Evolutionary conservation across 1,140 invertebrate species (phyloP).

Genomic region (Polypedilum vanderplanki): DNA sequence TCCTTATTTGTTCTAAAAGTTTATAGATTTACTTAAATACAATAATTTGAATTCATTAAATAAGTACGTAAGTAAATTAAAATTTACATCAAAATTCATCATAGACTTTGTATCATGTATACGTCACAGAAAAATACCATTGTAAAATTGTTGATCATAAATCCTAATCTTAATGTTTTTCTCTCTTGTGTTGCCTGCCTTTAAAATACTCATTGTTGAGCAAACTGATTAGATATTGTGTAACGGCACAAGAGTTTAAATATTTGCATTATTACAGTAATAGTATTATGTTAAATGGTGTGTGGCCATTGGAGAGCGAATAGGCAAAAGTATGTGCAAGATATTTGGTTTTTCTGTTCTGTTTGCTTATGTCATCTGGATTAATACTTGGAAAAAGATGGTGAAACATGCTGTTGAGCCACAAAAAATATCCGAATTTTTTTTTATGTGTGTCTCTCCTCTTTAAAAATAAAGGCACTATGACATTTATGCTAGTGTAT

Average conservation of each 20-base stretch:
- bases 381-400: not conserved
- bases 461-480: too few species aligned
- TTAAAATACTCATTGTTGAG: not conserved
- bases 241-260: not conserved
- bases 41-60: too few species aligned
- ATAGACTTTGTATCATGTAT: too few species aligned
- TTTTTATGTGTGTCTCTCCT: too few species aligned
- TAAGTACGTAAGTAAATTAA: too few species aligned
- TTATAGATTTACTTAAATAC: too few species aligned
- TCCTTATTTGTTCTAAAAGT: too few species aligned
- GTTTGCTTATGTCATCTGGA: not conserved
- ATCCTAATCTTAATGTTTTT: not conserved
- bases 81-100: too few species aligned
- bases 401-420: not conserved
- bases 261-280: constrained; percentile 12
- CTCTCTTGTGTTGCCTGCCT: too few species aligned
- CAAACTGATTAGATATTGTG: not conserved
- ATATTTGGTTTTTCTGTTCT: not conserved
- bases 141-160: not conserved
- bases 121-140: not conserved
- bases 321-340: not conserved
- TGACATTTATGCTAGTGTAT: too few species aligned
- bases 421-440: not conserved
- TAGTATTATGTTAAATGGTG: not conserved
- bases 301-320: not conserved